These are phyloP conservation scores for Lycocerus yunnanus DNA, from an alignment of 2,888 invertebrate genomes.

Conservation along the genomic window DNA sequence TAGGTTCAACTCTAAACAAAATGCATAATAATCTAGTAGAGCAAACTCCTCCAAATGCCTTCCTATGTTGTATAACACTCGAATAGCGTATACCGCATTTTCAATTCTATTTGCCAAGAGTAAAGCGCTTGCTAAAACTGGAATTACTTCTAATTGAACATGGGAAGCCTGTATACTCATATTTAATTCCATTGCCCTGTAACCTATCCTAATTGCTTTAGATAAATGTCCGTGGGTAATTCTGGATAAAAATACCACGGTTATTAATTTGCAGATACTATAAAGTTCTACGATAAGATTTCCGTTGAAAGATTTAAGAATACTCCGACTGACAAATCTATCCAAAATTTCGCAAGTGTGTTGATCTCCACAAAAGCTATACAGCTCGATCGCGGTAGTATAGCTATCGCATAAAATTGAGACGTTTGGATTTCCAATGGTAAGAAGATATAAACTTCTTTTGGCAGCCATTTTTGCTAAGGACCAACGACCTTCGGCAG, in stretches of 20 bases:
- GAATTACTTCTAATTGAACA: slow-evolving; percentile 56
- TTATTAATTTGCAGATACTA: slow-evolving; percentile 56
- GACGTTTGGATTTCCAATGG: slow-evolving; percentile 50
- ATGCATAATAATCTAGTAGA: slow-evolving; percentile 61
- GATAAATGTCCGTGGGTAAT: slow-evolving; percentile 52
- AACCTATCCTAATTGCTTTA: slow-evolving; percentile 54
- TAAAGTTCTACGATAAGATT: slow-evolving; percentile 56
- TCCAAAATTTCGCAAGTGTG: slow-evolving; percentile 54
- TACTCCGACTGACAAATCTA: slow-evolving; percentile 38
- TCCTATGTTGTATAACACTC: slow-evolving; percentile 47
- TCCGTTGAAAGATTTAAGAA: slow-evolving; percentile 43
- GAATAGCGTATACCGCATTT: slow-evolving; percentile 59
- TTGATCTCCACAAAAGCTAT: slow-evolving; percentile 53
- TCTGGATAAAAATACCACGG: slow-evolving; percentile 56
- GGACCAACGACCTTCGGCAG: slow-evolving; percentile 41
- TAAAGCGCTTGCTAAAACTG: slow-evolving; percentile 57
- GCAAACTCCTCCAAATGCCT: slow-evolving; percentile 45
- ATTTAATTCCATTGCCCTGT: slow-evolving; percentile 55
- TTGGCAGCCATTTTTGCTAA: slow-evolving; percentile 41
- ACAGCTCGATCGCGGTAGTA: slow-evolving; percentile 57
- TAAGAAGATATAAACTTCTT: slow-evolving; percentile 33
- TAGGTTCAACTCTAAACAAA: slow-evolving; percentile 62
- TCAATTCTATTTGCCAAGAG: slow-evolving; percentile 56
- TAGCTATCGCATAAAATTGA: slow-evolving; percentile 58
- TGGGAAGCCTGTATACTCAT: slow-evolving; percentile 55